phyloP scores from a whole-genome alignment of 2,797 vertebrate genomes.

The Pogonophryne albipinna region DNA sequence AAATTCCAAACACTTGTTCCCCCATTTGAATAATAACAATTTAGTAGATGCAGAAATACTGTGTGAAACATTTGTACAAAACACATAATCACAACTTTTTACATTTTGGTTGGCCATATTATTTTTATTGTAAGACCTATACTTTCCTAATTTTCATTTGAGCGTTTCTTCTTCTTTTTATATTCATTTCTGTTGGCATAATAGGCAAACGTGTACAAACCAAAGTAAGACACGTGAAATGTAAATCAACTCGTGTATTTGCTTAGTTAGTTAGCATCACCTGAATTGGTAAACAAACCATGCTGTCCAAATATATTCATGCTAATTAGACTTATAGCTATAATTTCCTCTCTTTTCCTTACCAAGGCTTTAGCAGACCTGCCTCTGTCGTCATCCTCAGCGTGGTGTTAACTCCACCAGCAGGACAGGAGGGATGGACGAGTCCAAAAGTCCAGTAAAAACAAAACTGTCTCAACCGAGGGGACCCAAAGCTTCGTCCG shows the following conservation, averaged over 20 bases:
- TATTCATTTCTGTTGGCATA: background rate
- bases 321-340: background rate
- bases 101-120: background rate
- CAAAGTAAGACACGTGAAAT: background rate
- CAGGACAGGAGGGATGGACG: constrained; percentile 78
- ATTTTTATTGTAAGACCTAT: background rate
- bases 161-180: background rate
- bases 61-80: background rate
- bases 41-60: background rate
- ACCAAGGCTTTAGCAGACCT: constrained; percentile 56
- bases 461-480: constrained; percentile 73
- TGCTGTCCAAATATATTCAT: background rate
- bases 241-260: background rate
- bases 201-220: background rate
- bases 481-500: constrained; percentile 64
- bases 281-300: background rate
- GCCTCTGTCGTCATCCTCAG: constrained; percentile 54
- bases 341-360: background rate
- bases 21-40: background rate
- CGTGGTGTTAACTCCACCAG: constrained; percentile 60
- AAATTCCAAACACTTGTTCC: background rate
- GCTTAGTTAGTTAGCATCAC: background rate
- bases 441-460: constrained; percentile 74
- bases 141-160: background rate
- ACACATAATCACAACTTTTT: background rate